A percentile compares a stretch with the other conserved stretches of the same genome.
These are phyloP conservation scores for Caiman crocodilus DNA, from an alignment of 2,797 vertebrate genomes.

Conservation along the genomic window DNA sequence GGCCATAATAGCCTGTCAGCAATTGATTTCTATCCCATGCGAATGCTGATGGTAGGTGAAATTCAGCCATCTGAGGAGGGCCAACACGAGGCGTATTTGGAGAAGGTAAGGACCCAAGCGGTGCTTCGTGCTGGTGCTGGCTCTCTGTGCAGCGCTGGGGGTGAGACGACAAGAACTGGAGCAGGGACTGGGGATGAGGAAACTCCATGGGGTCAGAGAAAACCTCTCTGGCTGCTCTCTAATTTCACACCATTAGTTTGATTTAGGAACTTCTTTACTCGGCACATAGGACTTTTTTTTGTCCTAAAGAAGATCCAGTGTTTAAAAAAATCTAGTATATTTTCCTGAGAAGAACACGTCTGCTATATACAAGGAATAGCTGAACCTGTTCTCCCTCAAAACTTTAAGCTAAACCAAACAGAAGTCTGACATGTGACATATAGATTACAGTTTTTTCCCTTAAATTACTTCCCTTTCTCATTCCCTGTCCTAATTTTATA, in stretches of 20 bases:
- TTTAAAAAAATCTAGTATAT: background rate
- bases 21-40: background rate
- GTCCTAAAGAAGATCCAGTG: background rate
- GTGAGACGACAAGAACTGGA: background rate
- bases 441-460: background rate
- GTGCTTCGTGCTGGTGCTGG: background rate
- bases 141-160: background rate
- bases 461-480: background rate
- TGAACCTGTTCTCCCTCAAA: background rate
- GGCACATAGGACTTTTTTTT: background rate
- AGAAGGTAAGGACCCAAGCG: background rate
- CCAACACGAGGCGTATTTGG: background rate
- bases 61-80: background rate
- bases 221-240: background rate
- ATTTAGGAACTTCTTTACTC: background rate
- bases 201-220: accelerated
- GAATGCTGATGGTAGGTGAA: background rate
- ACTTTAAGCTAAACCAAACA: background rate
- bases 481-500: background rate
- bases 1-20: background rate
- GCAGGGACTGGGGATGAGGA: background rate
- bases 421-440: background rate
- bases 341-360: background rate
- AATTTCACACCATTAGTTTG: background rate
- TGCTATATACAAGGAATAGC: background rate